Percentiles rank a stretch among this genome's conserved stretches.
These are phyloP conservation scores for Tillus elongatus DNA, from an alignment of 2,888 invertebrate genomes.

Conservation along the genomic window DNA sequence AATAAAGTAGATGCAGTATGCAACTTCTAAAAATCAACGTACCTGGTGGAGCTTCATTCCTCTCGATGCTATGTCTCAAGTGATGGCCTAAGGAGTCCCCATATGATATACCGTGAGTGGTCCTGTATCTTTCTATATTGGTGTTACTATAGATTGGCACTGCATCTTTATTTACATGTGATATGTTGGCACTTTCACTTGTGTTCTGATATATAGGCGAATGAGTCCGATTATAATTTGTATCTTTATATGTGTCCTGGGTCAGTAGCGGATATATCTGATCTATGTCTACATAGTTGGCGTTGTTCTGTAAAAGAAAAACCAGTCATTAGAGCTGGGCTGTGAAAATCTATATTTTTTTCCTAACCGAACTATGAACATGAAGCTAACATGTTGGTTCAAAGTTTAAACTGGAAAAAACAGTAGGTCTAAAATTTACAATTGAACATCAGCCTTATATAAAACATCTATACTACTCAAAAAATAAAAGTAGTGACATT, in stretches of 20 bases:
- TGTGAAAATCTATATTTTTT: no score
- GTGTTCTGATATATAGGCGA: conserved; percentile 50
- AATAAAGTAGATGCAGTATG: no score
- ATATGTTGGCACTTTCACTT: conserved; percentile 14
- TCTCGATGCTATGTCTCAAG: conserved; percentile 48
- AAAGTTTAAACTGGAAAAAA: no score
- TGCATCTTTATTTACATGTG: conserved; percentile 26
- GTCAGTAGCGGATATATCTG: conserved; percentile 46
- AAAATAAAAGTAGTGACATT: no score
- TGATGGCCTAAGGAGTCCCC: conserved; percentile 46
- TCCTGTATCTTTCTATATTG: conserved; percentile 36
- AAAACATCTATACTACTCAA: no score
- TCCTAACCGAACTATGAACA: no score
- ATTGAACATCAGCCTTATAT: no score
- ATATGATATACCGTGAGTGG: conserved; percentile 47
- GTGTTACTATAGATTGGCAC: conserved; percentile 51
- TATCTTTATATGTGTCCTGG: conserved; percentile 35
- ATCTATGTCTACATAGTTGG: conserved; percentile 50
- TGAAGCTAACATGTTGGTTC: no score
- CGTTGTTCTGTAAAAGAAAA: conserved; percentile 31
- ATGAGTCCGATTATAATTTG: conserved; percentile 40
- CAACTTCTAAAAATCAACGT: no score
- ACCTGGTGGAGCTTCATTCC: conserved; percentile 33
- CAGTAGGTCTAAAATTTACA: no score
- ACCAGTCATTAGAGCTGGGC: no score